Evolutionary conservation across 1,140 invertebrate species (phyloP).

Genomic region (Eumaeus atala): DNA sequence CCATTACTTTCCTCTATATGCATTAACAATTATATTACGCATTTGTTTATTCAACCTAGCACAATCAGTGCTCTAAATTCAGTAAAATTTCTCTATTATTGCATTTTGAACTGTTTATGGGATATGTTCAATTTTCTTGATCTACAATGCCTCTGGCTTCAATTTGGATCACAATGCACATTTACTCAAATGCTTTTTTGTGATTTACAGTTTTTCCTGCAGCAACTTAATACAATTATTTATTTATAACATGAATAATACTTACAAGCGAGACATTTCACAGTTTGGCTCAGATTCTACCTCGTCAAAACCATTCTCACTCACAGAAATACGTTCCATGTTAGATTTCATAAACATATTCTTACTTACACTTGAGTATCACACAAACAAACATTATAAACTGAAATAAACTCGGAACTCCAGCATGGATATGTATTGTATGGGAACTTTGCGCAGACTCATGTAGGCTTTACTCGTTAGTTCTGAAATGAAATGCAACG

Average conservation of each 20-base stretch:
- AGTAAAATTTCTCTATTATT: conserved; percentile 1
- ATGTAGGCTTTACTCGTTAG: conserved; percentile 52
- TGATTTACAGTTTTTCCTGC: conserved; percentile 25
- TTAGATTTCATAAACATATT: conserved; percentile 41
- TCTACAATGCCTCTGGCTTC: conserved; percentile 29
- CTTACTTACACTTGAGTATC: conserved; percentile 25
- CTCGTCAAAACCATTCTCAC: conserved; percentile 30
- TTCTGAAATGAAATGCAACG: not conserved
- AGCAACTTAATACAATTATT: conserved; percentile 15
- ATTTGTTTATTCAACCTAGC: conserved; percentile 1
- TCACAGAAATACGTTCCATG: conserved; percentile 37
- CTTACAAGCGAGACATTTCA: conserved; percentile 20
- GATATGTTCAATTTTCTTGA: not conserved
- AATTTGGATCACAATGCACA: conserved; percentile 29
- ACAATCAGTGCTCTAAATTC: conserved; percentile 2
- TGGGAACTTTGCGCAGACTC: conserved; percentile 67
- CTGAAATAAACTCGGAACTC: conserved; percentile 39
- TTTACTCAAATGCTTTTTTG: conserved; percentile 26
- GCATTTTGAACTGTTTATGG: conserved; percentile 1
- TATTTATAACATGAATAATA: conserved; percentile 17
- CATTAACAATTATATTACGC: conserved; percentile 18
- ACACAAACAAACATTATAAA: conserved; percentile 32
- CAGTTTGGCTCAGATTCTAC: conserved; percentile 30
- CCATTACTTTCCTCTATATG: conserved; percentile 39
- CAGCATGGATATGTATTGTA: conserved; percentile 62